Evolutionary conservation across 1,140 invertebrate species (phyloP), one percentile per base, ranked within the genome.

Genomic region (Glossosoma conforme): DNA sequence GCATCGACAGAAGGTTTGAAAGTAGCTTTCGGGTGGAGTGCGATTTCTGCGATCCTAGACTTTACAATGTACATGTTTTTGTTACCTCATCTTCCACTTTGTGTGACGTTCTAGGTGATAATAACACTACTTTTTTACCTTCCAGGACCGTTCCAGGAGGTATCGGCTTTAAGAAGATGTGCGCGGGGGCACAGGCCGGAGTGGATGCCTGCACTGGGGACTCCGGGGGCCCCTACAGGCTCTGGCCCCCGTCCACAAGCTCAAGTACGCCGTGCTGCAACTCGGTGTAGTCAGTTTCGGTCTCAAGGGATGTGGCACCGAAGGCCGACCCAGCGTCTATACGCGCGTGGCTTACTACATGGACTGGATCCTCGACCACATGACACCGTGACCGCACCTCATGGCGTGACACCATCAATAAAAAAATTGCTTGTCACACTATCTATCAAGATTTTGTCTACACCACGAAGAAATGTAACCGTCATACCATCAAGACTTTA

Each of bases 271-370:
- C 21, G 5, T 14, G n/a, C 72, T 77, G 19, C 64, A 86, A 17
- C 65, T 83, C 1, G 85, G 84, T 1, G 66, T 87, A 14, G 82
- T 87, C 0, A 86, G 84, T 2, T 86, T 79, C 59, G 85, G 86
- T 0, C 72, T 77, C 1, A 76, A 74, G 24, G 61, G 68, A 0
- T 87, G 85, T 55, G 83, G 78, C 0, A 59, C 67, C 0, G 65
- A 68, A 15, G 76, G 75, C 1, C 69, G 66, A 24, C 83, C 83
- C 2, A 81, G 78, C 0, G 78, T 86, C 1, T 86, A 84, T 56
- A 82, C 82, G 0, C 70, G 72, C 11, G 65, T 84, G 0, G 61
- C 67, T 0, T 68, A 76, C 44, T 85, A 82, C 46, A 67, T 85
- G 62, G 72, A 82, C 25, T 87, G 84, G 84, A 81, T 86, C 37